Percentiles rank a stretch among this genome's conserved stretches.
Conservation (phyloP, 2,888 invertebrate genomes). For the Periphyllus acericola region DNA sequence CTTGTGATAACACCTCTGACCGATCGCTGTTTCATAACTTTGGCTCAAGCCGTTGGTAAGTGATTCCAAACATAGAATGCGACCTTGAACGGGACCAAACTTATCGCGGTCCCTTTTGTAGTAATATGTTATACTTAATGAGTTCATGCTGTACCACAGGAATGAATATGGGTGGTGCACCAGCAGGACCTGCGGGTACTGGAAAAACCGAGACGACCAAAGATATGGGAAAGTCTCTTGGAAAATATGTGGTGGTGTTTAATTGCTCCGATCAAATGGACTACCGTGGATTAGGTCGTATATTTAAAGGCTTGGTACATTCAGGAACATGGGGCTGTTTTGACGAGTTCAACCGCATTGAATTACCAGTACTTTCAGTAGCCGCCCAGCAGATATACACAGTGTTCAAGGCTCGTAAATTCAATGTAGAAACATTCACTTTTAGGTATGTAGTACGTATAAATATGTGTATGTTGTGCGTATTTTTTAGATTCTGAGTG, state of each 20-base stretch:
- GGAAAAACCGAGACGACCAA: constrained; percentile 98
- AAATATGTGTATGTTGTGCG: no score
- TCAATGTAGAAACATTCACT: constrained; percentile 85
- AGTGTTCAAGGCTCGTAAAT: constrained; percentile 90
- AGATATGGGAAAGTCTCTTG: constrained; percentile 97
- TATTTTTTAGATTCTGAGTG: no score
- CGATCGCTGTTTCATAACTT: constrained; percentile 96
- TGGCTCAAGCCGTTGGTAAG: constrained; percentile 88
- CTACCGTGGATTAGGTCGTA: constrained; percentile 92
- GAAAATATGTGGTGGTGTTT: constrained; percentile 96
- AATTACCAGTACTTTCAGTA: constrained; percentile 91
- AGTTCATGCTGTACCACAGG: constrained; percentile 67
- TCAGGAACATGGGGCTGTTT: constrained; percentile 98
- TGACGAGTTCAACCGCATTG: constrained; percentile 96
- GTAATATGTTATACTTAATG: neutral
- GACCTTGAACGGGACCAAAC: neutral
- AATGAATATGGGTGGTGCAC: constrained; percentile 96
- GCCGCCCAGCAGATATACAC: constrained; percentile 97
- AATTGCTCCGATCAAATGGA: constrained; percentile 99
- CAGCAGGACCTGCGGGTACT: constrained; percentile 96
- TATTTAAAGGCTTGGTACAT: constrained; percentile 94
- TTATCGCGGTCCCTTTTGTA: neutral
- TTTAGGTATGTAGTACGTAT: no score
- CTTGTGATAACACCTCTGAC: constrained; percentile 96
- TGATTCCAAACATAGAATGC: no score